These are phyloP conservation scores for Saccostrea cuccullata DNA, from an alignment of 1,140 invertebrate genomes.

Conservation along the genomic window DNA sequence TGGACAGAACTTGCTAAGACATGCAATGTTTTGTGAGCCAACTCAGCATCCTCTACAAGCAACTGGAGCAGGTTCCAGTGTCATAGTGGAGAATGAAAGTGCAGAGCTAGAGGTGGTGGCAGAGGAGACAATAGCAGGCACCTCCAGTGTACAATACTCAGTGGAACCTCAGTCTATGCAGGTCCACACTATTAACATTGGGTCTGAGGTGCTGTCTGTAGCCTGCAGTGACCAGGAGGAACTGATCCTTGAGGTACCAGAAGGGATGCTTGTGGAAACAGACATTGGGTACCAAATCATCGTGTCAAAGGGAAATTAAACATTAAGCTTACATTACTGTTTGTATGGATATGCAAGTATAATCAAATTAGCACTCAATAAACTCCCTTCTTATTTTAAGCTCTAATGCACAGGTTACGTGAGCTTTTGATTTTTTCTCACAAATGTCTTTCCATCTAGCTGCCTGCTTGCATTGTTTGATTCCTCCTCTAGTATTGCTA, in stretches of 20 bases:
- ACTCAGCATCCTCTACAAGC: background rate
- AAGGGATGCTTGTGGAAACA: slow-evolving; percentile 20
- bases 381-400: background rate
- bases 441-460: no score
- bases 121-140: background rate
- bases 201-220: slow-evolving; percentile 3
- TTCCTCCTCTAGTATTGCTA: no score
- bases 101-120: background rate
- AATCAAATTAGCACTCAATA: background rate
- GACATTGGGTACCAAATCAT: slow-evolving; percentile 19
- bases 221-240: slow-evolving; percentile 30
- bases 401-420: no score
- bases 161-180: slow-evolving; percentile 1
- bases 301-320: background rate
- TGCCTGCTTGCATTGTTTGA: no score
- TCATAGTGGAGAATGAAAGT: slow-evolving; percentile 19
- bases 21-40: slow-evolving; percentile 34
- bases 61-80: background rate
- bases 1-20: slow-evolving; percentile 3
- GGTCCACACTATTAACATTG: slow-evolving; percentile 23
- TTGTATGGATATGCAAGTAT: background rate
- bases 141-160: background rate
- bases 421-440: no score
- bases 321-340: background rate
- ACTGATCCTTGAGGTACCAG: slow-evolving; percentile 21